phyloP scores from a whole-genome alignment of 2,113 vertebrate genomes.

The Heliornis fulica region DNA sequence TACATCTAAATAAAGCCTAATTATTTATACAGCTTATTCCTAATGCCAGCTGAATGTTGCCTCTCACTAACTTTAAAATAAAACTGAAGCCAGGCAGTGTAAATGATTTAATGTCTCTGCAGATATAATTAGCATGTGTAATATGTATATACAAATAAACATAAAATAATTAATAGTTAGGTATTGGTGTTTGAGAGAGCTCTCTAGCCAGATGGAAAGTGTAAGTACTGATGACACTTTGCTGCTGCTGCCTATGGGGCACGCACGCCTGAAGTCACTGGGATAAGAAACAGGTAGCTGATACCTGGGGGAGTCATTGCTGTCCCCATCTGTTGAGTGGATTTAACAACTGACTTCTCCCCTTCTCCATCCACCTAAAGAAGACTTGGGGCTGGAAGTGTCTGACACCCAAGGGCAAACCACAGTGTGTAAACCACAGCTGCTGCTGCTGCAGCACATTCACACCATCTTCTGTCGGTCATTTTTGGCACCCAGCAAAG shows the following conservation, averaged over 20 bases:
- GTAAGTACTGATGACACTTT: neutral
- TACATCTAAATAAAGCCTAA: slow-evolving; percentile 15
- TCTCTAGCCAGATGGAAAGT: neutral
- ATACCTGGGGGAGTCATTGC: neutral
- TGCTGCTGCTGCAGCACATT: neutral
- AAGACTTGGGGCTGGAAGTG: neutral
- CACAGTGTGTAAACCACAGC: neutral
- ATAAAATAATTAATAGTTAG: neutral
- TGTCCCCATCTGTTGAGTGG: neutral
- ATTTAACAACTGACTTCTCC: neutral
- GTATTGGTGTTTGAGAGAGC: neutral
- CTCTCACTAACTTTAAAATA: slow-evolving; percentile 16
- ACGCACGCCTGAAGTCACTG: neutral
- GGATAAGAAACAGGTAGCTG: neutral
- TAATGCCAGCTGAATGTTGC: neutral
- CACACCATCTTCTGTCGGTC: neutral
- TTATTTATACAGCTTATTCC: neutral
- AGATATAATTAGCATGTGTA: slow-evolving; percentile 12
- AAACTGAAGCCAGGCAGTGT: neutral
- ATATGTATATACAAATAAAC: neutral
- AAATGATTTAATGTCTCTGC: neutral
- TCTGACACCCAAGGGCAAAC: neutral
- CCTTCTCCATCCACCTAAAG: neutral
- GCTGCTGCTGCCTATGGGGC: neutral
- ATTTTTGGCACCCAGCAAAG: neutral